Base-by-base conservation (phyloP, 2,113 vertebrate genomes). In the Oreochromis tanganicae region DNA sequence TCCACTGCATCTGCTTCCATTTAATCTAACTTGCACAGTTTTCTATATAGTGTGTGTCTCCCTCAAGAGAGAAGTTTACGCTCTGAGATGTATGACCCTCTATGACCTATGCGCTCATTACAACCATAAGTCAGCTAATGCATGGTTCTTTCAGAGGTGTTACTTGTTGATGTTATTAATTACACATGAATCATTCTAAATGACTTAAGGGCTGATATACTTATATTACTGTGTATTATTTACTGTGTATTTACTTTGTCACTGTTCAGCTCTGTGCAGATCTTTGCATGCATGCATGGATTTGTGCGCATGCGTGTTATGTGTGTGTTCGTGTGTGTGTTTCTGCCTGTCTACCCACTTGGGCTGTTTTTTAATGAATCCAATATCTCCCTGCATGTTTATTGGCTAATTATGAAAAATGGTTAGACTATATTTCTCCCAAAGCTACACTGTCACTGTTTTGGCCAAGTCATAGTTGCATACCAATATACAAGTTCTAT, bases 351-450 rank as follows among this genome's bases (percentile, higher is more conserved):
- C 80, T 56, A 16, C 48, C 41, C 80, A 56, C 80, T 87, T 85
- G 61, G 73, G 61, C 81, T 84, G 68, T 81, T 81, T 92, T 94
- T 93, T 94, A 95, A 93, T 96, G 88, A 92, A 56, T 91, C 89
- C 94, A 95, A 90, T 95, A 93, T 95, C 90, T 92, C 84, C 68
- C 87, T 96, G 95, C 93, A 94, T 95, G 91, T 95, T 95, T 92
- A 95, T 95, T 93, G 90, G 88, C 91, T 95, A 94, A 96, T 96
- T 95, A 95, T 95, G 91, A 96, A 93, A 95, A 96, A 96, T 94
- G 86, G 85, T 80, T 80, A 81, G 46, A 75, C 88, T 82, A 84
- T 88, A 88, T 87, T 88, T 95, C 88, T 91, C 85, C 91, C 82
- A 79, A 83, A 90, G 87, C 91, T 86, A 32, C 85, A 82, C 85